Evolutionary conservation across 2,888 invertebrate species (phyloP), one percentile per base, ranked within the genome.

Genomic region (Candidula unifasciata): DNA sequence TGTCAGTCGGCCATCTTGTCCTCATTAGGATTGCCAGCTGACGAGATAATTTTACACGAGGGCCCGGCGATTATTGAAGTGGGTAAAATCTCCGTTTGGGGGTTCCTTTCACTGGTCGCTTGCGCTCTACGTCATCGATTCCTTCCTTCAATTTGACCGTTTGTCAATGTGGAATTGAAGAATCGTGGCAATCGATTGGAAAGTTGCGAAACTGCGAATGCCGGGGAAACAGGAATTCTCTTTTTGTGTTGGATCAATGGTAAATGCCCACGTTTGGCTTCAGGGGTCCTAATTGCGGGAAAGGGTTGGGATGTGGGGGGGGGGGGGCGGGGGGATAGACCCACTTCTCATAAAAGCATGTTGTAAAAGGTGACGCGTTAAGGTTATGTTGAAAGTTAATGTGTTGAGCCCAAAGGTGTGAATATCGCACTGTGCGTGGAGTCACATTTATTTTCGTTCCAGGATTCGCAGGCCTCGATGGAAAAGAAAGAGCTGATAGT

Each of bases 51-150:
- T 30, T 57, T 37, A 2, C 27, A 6, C 35, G 30, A 57, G 78
- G 24, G 35, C 76, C 64, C 13, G 64, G 35, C 78, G 35, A 64
- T 78, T 78, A 64, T 78, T 78, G 78, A 78, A 64, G 52, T 24
- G 76, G 64, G 64, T 16, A 81, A 13, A 57, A 71, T 73, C 81
- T 71, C 81, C 52, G 73, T 81, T 37, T 33, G 57, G 10, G 69
- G 73, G 71, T 73, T 69, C 33, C 71, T 60, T 81, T 71, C 54
- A 33, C 73, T 69, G 13, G 54, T 57, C 54, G 69, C 33, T 73
- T 57, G 81, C 37, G 24, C n/a, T 54, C 54, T 69, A 73, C 73
- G 81, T 81, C 81, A 81, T 73, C 57, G 81, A 81, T 71, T 81
- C 71, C 35, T 35, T 71, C 69, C 71, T 73, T 81, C 73, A 81